Evolutionary conservation across 2,888 invertebrate species (phyloP), one percentile per base, ranked within the genome.

Genomic region (Brachyptera risi): DNA sequence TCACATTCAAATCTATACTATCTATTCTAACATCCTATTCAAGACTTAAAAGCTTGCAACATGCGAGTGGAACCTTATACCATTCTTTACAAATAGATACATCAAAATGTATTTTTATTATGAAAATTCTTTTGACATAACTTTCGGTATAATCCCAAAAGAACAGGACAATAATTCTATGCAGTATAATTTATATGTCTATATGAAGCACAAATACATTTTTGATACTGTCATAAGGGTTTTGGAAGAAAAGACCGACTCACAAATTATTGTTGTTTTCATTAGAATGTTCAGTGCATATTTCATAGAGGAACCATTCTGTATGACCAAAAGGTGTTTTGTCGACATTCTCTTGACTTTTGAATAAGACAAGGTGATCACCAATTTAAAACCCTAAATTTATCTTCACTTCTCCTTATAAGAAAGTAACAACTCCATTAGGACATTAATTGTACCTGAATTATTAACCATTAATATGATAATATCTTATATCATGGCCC

Each of bases 21-120:
- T n/a, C n/a, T n/a, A n/a, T 42, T 42, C 4, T 42, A 42, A 42
- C 21, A 13, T 42, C 17, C 21, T 21, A 42, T 42, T 19, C 13
- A 15, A n/a, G 19, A 19, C 42, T 42, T 42, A 40, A 17, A 42
- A 9, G 44, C 50, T 13, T 51, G 50, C 50, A 27, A 11, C n/a
- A n/a, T n/a, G n/a, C n/a, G n/a, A n/a, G n/a, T n/a, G n/a, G n/a
- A n/a, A n/a, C n/a, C n/a, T n/a, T n/a, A n/a, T n/a, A n/a, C n/a
- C 31, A 27, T 51, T 51, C 21, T 26, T 51, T 31, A 5, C 50
- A 51, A 54, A 54, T 54, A 54, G 35, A 54, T 54, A 54, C 54
- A 54, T 54, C 54, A 54, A 35, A 54, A 17, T 37, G 21, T 35
- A 5, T 37, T 35, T 23, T 54, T 54, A 35, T 54, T 54, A 35